Conservation (phyloP, 1,140 invertebrate genomes). For the Lucilia sericata region DNA sequence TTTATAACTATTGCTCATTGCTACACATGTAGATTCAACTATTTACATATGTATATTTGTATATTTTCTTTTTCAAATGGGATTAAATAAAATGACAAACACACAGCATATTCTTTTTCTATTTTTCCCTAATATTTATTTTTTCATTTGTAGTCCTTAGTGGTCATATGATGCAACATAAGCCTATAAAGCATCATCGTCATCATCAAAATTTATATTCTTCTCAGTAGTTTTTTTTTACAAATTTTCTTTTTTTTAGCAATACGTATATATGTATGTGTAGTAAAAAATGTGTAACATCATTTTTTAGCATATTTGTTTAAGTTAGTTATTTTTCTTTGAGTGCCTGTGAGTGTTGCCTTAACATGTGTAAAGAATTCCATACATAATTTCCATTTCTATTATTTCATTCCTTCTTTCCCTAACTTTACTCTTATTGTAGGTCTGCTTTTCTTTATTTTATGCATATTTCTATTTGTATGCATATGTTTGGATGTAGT, state of each 20-base stretch:
- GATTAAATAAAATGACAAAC: slow-evolving; percentile 33
- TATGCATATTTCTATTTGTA: no score
- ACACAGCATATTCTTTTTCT: not conserved
- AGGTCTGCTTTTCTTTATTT: no score
- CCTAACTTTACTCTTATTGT: not conserved
- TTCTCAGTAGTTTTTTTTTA: no score
- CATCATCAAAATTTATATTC: slow-evolving; percentile 30
- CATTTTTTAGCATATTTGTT: no score
- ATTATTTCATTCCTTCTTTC: not conserved
- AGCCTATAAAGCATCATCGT: slow-evolving; percentile 29
- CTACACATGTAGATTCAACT: not conserved
- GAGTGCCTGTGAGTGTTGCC: not conserved
- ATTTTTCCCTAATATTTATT: not conserved
- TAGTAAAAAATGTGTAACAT: no score
- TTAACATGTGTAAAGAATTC: slow-evolving; percentile 13
- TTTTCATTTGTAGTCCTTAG: not conserved
- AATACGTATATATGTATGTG: no score
- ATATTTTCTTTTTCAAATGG: not conserved
- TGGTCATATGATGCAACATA: slow-evolving; percentile 30
- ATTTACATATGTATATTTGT: not conserved
- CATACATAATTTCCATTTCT: not conserved
- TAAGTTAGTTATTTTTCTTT: not conserved
- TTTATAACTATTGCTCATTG: not conserved
- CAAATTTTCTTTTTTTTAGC: not conserved
- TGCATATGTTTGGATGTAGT: not conserved